phyloP scores from a whole-genome alignment of 1,140 invertebrate genomes.

The Radopholus similis region DNA sequence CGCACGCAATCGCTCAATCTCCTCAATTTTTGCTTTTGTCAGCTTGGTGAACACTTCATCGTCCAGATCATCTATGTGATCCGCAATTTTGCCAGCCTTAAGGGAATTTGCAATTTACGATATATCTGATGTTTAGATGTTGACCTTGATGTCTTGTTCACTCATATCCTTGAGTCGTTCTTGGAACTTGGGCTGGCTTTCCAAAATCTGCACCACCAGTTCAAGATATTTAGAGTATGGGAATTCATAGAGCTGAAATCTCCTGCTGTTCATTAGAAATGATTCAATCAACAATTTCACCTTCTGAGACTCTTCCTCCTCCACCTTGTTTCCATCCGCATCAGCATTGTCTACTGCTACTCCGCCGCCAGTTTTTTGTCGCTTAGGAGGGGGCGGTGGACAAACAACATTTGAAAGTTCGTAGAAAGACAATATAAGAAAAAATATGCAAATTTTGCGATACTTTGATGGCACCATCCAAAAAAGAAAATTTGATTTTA shows the following conservation, averaged over 20 bases:
- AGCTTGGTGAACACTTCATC: conserved; percentile 51
- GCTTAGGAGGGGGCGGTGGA: conserved; percentile 15
- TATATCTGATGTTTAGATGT: neutral
- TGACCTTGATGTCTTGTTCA: conserved; percentile 58
- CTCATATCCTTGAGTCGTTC: conserved; percentile 51
- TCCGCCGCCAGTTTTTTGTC: conserved; percentile 10
- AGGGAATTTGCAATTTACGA: conserved; percentile 3
- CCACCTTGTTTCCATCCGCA: neutral
- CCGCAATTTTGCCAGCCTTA: conserved; percentile 57
- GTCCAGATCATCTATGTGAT: conserved; percentile 54
- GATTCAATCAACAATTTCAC: neutral
- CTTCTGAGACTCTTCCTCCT: neutral
- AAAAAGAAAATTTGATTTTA: no score
- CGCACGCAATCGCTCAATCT: conserved; percentile 53
- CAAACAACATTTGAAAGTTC: neutral
- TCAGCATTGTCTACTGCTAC: neutral
- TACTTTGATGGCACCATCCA: neutral
- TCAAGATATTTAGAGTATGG: conserved; percentile 59
- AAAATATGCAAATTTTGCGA: neutral
- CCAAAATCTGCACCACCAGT: conserved; percentile 56
- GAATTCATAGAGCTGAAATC: conserved; percentile 48
- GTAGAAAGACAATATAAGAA: neutral
- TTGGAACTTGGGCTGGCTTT: conserved; percentile 54
- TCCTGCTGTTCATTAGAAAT: conserved; percentile 1
- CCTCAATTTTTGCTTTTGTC: conserved; percentile 52